A percentile compares a stretch with the other conserved stretches of the same genome.
These are phyloP conservation scores for Anodontia alba DNA, from an alignment of 2,888 invertebrate genomes.

Conservation along the genomic window DNA sequence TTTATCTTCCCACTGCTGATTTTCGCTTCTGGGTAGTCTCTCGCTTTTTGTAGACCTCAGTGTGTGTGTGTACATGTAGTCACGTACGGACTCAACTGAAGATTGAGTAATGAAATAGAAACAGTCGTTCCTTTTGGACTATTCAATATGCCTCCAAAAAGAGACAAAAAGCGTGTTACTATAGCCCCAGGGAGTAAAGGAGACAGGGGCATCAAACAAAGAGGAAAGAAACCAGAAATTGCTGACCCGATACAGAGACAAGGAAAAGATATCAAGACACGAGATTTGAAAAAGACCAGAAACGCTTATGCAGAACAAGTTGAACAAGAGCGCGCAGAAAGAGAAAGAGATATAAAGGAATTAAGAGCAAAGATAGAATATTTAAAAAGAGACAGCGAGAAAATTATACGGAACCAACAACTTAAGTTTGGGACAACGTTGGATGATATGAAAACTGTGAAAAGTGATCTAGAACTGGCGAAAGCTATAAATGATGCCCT, in stretches of 20 bases:
- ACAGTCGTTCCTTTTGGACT: too few species aligned
- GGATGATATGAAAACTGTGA: conserved; percentile 40
- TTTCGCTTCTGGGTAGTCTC: too few species aligned
- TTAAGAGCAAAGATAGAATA: conserved; percentile 42
- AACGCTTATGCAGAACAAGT: conserved; percentile 24
- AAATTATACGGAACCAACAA: conserved; percentile 46
- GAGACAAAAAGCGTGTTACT: neutral
- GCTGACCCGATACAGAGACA: conserved; percentile 3
- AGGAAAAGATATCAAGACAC: neutral
- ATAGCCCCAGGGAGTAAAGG: neutral
- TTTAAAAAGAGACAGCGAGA: conserved; percentile 48
- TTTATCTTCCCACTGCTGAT: too few species aligned
- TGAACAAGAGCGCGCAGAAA: conserved; percentile 29
- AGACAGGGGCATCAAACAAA: neutral
- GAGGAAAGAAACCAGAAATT: neutral
- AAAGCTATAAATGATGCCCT: conserved; percentile 41
- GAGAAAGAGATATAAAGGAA: conserved; percentile 29
- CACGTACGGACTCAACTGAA: too few species aligned
- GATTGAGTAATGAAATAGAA: too few species aligned
- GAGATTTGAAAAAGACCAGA: neutral
- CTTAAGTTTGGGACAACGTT: conserved; percentile 50
- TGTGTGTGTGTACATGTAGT: too few species aligned
- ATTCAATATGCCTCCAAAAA: neutral
- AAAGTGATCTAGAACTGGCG: conserved; percentile 35
- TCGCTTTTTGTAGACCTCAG: too few species aligned